phyloP scores from a whole-genome alignment of 35 echinoderm and acorn worm species.

The Nesometra sesokonis region DNA sequence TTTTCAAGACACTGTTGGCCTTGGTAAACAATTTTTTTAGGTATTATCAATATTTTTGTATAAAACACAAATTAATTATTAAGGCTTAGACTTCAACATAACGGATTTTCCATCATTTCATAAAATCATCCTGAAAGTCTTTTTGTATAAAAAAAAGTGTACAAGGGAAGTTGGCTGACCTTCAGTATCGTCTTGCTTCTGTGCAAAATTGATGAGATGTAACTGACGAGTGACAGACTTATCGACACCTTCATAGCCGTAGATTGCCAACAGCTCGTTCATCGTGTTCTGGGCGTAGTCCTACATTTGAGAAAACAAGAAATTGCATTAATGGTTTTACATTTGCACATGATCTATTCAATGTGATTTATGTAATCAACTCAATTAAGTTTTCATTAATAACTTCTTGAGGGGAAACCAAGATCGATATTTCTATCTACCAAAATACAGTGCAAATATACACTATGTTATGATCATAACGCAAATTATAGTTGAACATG shows the following conservation, averaged over 20 bases:
- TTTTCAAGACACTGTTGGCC: no score
- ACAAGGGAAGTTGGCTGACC: not conserved
- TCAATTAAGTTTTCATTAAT: no score
- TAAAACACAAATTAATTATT: no score
- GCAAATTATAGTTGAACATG: not conserved
- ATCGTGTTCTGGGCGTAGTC: slow-evolving; percentile 11
- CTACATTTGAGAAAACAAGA: not conserved
- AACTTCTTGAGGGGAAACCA: no score
- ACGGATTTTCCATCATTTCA: no score
- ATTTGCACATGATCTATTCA: not conserved
- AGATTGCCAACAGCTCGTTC: not conserved
- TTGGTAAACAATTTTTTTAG: no score
- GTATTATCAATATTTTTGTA: no score
- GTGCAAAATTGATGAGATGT: not conserved
- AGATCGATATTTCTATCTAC: not conserved
- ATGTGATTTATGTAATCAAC: not conserved
- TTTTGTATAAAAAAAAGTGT: no score
- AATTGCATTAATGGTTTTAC: not conserved
- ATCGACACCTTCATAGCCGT: slow-evolving; percentile 5
- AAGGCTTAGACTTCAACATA: no score
- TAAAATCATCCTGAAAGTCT: no score
- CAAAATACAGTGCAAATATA: no score
- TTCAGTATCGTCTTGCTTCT: not conserved
- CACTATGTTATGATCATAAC: no score
- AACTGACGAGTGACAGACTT: not conserved